Evolutionary conservation across 2,888 invertebrate genomes (phyloP), one percentile per base, ranked within the genome.

Genomic region (Perdita meconis): DNA sequence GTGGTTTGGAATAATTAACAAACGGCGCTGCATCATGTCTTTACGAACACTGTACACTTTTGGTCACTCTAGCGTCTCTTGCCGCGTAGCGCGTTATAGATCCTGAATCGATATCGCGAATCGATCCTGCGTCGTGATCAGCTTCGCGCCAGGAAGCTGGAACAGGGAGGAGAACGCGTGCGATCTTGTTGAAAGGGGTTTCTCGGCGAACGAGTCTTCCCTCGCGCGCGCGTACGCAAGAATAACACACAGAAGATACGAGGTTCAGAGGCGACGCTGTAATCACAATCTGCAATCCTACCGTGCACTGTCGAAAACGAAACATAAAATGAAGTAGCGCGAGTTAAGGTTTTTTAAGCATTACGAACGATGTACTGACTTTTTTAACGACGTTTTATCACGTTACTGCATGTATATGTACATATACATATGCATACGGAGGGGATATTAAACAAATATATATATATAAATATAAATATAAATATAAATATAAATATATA

Each of bases 311-410:
- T 85, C 84, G 24, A 73, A 47, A 76, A 85, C 42, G 84, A 85
- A 85, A 85, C 84, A 83, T 85, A 85, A 77, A 71, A 65, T 47
- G 47, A 74, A 61, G 81, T 85, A 85, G 85, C 40, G 81, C 68
- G 78, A 78, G 64, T 81, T 85, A 85, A 85, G 84, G 50, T 81
- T 85, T 85, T 85, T 85, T 83, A 85, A 85, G 73, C 73, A 80
- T 85, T 85, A 84, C 47, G 71, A 74, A 74, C 74, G 65, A 77
- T 79, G 83, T 85, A 85, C 84, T 85, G 84, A 85, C 75, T 85
- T 85, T 85, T 85, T 85, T 84, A 86, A 82, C 55, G 72, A 85
- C 84, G 78, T 85, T 84, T 85, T 84, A 85, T 85, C 84, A 71
- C 81, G 81, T 85, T 83, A 83, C 66, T 19, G 67, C 72, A 78